Evolutionary conservation across 2,797 vertebrate genomes (phyloP), one percentile per base, ranked within the genome.

Genomic region (Cichlasoma orientale): DNA sequence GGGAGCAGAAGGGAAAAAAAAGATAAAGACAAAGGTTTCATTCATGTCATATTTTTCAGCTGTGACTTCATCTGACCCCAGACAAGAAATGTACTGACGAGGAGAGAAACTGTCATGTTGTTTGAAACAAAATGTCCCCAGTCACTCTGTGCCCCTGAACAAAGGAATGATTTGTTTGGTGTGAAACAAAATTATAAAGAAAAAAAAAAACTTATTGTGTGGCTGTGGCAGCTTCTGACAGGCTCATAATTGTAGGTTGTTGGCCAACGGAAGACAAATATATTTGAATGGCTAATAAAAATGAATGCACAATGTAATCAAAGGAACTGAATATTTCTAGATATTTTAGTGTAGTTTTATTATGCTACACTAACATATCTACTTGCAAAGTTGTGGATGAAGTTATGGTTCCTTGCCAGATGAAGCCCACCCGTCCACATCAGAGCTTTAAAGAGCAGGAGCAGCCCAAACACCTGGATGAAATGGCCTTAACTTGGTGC

Each of bases 221-320:
- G 50, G 50, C 38, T 66, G 72, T 56, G 72, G 72, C 82, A 75
- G 79, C 63, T 83, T 54, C 66, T 90, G 86, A 90, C 82, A 80
- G 74, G 68, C 31, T 66, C 75, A 56, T 90, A 86, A 87, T 86
- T 90, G 82, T 63, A 61, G 84, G 80, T 74, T 91, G 86, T 63
- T 87, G 80, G 78, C 74, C 68, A 27, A 47, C 29, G 52, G 41
- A 50, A 78, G 69, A 87, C 57, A 86, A 75, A 77, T 50, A 33
- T 9, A 53, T 85, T 74, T 50, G 38, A 25, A 83, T 75, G 31
- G 11, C 3, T 38, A 70, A 59, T n/a, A 74, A 72, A 36, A 61
- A 75, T 14, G 16, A 73, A 77, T n/a, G 63, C 27, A 68, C 56
- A 50, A 44, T 54, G 21, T 50, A 56, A 53, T 61, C 47, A 7